These are phyloP conservation scores for Elymnias hypermnestra DNA, from an alignment of 1,140 invertebrate species.

Conservation along the genomic window DNA sequence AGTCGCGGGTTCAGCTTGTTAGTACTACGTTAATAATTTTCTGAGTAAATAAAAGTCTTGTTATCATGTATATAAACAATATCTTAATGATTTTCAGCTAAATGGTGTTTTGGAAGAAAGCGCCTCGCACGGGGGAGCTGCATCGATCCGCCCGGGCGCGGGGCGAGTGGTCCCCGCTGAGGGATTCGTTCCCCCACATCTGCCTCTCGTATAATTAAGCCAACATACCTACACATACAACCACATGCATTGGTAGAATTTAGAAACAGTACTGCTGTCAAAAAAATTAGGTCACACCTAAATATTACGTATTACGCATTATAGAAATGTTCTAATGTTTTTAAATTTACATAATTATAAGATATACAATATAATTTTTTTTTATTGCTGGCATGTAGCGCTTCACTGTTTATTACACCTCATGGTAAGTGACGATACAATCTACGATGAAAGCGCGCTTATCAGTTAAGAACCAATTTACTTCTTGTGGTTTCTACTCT, in stretches of 20 bases:
- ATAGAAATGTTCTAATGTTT: neutral
- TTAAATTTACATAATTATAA: too few species aligned
- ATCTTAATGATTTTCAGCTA: neutral
- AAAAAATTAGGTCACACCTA: neutral
- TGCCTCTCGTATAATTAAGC: constrained; percentile 26
- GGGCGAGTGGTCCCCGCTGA: constrained; percentile 27
- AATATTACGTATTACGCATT: constrained; percentile 2
- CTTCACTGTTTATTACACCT: too few species aligned
- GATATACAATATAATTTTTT: neutral
- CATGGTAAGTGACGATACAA: too few species aligned
- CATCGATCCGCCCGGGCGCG: constrained; percentile 60
- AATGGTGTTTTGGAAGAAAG: constrained; percentile 3
- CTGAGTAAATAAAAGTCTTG: too few species aligned
- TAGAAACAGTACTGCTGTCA: too few species aligned
- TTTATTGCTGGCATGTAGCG: neutral
- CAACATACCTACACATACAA: constrained; percentile 13
- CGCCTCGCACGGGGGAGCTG: constrained; percentile 30
- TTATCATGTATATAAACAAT: too few species aligned
- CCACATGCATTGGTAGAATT: constrained; percentile 14
- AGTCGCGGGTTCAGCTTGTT: too few species aligned
- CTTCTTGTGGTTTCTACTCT: too few species aligned
- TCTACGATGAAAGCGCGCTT: too few species aligned
- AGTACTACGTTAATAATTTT: too few species aligned
- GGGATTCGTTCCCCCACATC: constrained; percentile 26
- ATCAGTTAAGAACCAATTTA: too few species aligned